These are phyloP conservation scores for Eulacestoma nigropectus DNA, from an alignment of 2,113 vertebrate species.

Conservation along the genomic window DNA sequence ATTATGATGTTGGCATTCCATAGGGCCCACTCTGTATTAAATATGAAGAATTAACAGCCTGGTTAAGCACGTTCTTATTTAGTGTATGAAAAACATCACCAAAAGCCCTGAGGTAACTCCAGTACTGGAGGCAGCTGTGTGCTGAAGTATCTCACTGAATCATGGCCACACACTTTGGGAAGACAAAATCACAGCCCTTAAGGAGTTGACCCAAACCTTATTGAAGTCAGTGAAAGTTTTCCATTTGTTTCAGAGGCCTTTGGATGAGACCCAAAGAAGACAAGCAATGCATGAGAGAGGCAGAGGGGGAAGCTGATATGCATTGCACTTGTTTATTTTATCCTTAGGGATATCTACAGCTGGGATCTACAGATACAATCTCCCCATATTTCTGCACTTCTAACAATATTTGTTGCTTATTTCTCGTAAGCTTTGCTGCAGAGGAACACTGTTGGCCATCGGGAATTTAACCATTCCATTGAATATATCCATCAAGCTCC, in stretches of 20 bases:
- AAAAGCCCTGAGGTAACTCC: not conserved
- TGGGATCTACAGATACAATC: not conserved
- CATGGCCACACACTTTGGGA: not conserved
- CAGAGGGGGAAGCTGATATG: not conserved
- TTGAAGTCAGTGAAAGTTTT: not conserved
- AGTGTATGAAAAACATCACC: not conserved
- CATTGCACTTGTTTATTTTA: constrained; percentile 4
- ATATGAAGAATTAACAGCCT: not conserved
- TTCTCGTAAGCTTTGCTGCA: not conserved
- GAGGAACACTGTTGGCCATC: not conserved
- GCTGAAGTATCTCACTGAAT: not conserved
- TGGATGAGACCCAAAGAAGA: not conserved
- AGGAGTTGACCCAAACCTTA: not conserved
- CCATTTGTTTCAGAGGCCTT: not conserved
- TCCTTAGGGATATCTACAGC: not conserved
- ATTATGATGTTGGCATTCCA: not conserved
- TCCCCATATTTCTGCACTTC: not conserved
- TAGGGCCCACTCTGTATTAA: not conserved
- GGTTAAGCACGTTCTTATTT: not conserved
- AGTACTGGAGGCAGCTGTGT: not conserved
- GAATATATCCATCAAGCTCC: not conserved
- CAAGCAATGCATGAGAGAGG: not conserved
- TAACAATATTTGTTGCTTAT: not conserved
- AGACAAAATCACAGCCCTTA: not conserved
- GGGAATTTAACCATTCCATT: not conserved